Conservation (phyloP, 1,140 invertebrate genomes). For the Tetramorium alpestre region DNA sequence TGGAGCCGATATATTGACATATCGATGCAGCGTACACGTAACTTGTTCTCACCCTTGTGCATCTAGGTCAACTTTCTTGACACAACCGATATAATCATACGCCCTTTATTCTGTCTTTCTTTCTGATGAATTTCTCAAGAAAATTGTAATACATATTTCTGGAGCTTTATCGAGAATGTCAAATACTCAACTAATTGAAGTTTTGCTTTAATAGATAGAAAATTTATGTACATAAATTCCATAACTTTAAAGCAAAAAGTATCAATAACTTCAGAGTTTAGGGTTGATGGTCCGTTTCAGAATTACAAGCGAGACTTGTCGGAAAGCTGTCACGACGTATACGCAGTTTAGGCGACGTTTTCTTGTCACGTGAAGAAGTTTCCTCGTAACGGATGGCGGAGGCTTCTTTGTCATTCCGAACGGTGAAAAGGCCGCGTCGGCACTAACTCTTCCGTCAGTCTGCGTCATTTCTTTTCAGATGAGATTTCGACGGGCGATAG, state of each 20-base stretch:
- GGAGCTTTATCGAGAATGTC: background rate
- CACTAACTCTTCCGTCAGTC: slow-evolving; percentile 21
- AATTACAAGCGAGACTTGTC: slow-evolving; percentile 22
- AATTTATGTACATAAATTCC: background rate
- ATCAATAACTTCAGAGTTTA: background rate
- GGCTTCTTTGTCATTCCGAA: slow-evolving; percentile 56
- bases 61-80: slow-evolving; percentile 70
- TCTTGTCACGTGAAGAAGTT: slow-evolving; percentile 52
- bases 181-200: background rate
- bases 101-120: background rate
- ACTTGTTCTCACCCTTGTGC: slow-evolving; percentile 63
- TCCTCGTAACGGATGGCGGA: slow-evolving; percentile 39
- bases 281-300: background rate
- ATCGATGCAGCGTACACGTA: slow-evolving; percentile 50
- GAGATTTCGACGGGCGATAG: slow-evolving; percentile 49
- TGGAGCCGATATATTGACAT: slow-evolving; percentile 60
- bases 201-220: background rate
- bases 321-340: slow-evolving; percentile 6
- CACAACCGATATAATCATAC: slow-evolving; percentile 40
- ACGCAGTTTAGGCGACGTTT: slow-evolving; percentile 12
- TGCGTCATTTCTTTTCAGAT: slow-evolving; percentile 53
- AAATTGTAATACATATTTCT: background rate
- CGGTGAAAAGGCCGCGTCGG: slow-evolving; percentile 42
- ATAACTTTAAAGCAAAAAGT: background rate
- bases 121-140: background rate